phyloP scores from a whole-genome alignment of 2,113 vertebrate genomes.

The Uria lomvia region DNA sequence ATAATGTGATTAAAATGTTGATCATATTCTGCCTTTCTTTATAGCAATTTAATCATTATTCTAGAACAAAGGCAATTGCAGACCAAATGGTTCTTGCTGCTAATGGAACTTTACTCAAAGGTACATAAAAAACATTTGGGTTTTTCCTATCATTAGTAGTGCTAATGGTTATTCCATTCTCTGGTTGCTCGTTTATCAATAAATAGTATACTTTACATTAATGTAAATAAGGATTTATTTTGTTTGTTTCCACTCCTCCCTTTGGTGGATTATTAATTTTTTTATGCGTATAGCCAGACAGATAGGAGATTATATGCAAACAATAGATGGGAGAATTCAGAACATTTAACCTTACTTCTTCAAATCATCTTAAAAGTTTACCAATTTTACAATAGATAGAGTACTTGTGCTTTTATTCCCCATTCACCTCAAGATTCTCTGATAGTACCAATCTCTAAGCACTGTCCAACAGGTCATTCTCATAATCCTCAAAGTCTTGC shows the following conservation, averaged over 20 bases:
- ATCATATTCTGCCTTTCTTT: conserved; percentile 2
- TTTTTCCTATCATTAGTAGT: background rate
- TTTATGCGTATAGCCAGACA: background rate
- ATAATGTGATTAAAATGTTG: background rate
- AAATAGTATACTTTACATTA: background rate
- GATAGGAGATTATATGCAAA: background rate
- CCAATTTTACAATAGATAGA: background rate
- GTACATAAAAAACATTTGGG: conserved; percentile 56
- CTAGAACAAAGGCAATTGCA: conserved; percentile 90
- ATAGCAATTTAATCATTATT: conserved; percentile 93
- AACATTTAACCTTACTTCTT: background rate
- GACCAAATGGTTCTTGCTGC: conserved; percentile 88
- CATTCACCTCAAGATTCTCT: background rate
- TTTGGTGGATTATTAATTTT: background rate
- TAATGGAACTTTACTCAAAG: conserved; percentile 82
- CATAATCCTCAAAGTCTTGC: background rate
- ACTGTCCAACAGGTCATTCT: background rate
- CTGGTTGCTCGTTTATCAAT: background rate
- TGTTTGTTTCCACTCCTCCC: background rate
- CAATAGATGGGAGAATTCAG: background rate
- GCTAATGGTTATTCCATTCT: background rate
- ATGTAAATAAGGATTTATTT: background rate
- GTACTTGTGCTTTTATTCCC: background rate
- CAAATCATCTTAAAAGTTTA: background rate
- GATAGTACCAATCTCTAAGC: background rate